Conservation (phyloP, 1,140 invertebrate genomes). For the Drosophila eugracilis region DNA sequence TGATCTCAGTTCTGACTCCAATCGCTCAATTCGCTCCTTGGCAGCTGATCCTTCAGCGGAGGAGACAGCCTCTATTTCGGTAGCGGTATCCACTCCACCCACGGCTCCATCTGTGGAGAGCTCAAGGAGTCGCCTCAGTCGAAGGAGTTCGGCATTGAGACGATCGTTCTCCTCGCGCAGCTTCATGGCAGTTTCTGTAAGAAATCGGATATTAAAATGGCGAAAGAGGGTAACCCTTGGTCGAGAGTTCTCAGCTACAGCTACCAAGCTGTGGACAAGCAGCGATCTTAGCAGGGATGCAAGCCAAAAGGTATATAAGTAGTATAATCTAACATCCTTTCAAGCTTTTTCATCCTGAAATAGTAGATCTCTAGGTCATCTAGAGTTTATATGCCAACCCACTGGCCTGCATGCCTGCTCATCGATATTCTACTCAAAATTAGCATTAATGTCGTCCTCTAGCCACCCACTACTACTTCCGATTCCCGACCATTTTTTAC, state of each 20-base stretch:
- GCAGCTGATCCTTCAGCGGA: conserved; percentile 48
- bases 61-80: conserved; percentile 52
- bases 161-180: conserved; percentile 89
- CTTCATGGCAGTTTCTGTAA: conserved; percentile 80
- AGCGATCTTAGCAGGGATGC: conserved; percentile 26
- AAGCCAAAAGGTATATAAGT: conserved; percentile 11
- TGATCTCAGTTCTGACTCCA: conserved; percentile 87
- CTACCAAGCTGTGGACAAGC: conserved; percentile 57
- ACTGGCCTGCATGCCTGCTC: conserved; percentile 20
- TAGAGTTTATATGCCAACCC: neutral
- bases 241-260: conserved; percentile 3
- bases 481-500: conserved; percentile 10
- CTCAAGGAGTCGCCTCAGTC: conserved; percentile 86
- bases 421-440: conserved; percentile 33
- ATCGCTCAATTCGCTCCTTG: conserved; percentile 74
- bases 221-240: too few species aligned
- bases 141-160: conserved; percentile 88
- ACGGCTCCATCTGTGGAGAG: conserved; percentile 82
- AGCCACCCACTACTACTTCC: conserved; percentile 24
- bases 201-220: neutral
- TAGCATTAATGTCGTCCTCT: conserved; percentile 35
- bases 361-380: neutral
- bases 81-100: conserved; percentile 63
- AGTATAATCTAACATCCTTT: neutral
- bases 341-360: neutral